Base-by-base conservation (phyloP, 1,140 invertebrate genomes). In the Lepidotrigona ventralis region DNA sequence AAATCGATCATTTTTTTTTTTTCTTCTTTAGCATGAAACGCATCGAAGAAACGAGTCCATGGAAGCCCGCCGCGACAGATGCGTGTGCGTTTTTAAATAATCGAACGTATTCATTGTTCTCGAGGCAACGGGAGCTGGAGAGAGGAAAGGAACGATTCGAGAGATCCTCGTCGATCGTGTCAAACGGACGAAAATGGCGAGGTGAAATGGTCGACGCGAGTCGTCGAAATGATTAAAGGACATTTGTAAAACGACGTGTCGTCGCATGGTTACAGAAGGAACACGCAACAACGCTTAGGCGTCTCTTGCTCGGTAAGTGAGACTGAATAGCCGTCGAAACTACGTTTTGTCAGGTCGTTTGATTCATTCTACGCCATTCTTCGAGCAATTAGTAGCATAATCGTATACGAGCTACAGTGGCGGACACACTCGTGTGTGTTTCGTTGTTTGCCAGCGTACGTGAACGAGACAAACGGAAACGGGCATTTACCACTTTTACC, bases 341-440 rank as follows among this genome's bases (percentile, higher is more conserved):
- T 46, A 46, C 86, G 79, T 88, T 88, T 88, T 88, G 86, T 88
- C 76, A 69, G 72, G 33, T 71, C 87, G 85, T 88, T 88, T 79
- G 74, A 80, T 80, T 56, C 53, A 88, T 79, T 87, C 79, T 82
- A 71, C 33, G n/a, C 26, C 33, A 83, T 64, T 87, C 78, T 79
- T 58, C 69, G 72, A 54, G 69, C 86, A 73, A 82, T 88, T 85
- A 82, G 73, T 46, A 71, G 76, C 54, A 68, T 64, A 8, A 46
- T 8, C 39, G 39, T 75, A 71, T 85, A 58, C 81, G 60, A 74
- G 69, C 63, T 46, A 9, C 2, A 76, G 21, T 53, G 17, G 66
- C 72, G 70, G 74, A 46, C 17, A 75, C 63, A 21, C 58, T 68
- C 68, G 9, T 46, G 53, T 66, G 72, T 70, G 29, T 19, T 33